phyloP scores from a whole-genome alignment of 2,797 vertebrate genomes.

The Myotis daubentonii region DNA sequence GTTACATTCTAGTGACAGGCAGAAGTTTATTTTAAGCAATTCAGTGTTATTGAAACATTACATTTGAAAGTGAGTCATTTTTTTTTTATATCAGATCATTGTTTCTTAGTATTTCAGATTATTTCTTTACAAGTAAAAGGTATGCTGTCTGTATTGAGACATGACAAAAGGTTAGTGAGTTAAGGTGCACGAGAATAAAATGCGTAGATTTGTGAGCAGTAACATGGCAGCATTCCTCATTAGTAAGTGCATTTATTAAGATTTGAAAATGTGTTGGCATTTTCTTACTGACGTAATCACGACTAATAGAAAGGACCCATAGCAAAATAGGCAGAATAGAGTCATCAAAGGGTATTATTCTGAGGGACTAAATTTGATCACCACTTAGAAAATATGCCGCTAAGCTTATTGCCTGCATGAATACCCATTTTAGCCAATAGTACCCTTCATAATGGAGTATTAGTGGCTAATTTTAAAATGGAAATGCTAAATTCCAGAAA shows the following conservation, averaged over 20 bases:
- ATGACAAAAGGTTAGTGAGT: not conserved
- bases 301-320: conserved; percentile 52
- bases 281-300: conserved; percentile 56
- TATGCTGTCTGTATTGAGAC: not conserved
- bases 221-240: not conserved
- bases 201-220: not conserved
- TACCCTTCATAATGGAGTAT: conserved; percentile 56
- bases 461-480: conserved; percentile 70
- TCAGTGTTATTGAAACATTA: not conserved
- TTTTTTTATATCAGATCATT: not conserved
- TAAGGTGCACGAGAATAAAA: not conserved
- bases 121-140: conserved; percentile 6
- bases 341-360: conserved; percentile 49
- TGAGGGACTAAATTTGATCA: conserved; percentile 63
- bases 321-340: conserved; percentile 58
- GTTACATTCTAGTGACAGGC: not conserved
- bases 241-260: conserved; percentile 35
- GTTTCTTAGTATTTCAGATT: not conserved
- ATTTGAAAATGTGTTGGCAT: conserved; percentile 31
- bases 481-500: conserved; percentile 66
- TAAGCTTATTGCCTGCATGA: conserved; percentile 61
- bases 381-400: conserved; percentile 61
- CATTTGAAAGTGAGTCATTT: not conserved
- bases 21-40: conserved; percentile 4
- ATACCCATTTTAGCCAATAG: conserved; percentile 65